Evolutionary conservation across 2,888 invertebrate genomes (phyloP), one percentile per base, ranked within the genome.

Genomic region (Gymnocheta viridis): DNA sequence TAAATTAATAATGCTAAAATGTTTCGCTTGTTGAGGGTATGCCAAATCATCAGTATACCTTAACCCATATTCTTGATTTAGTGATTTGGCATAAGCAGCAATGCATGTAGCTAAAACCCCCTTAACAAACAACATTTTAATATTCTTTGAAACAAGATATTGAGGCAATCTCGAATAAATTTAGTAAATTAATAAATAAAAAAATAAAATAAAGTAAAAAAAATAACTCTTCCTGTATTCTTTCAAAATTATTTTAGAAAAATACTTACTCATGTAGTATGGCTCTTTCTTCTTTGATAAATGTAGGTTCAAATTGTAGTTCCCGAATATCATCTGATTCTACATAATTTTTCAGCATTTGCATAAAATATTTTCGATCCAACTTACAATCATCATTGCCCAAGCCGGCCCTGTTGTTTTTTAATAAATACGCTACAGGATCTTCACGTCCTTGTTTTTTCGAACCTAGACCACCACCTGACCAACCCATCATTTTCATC

Each of bases 401-500:
- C 17, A 92, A 83, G 2, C 92, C 92, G 29, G 87, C 86, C 4
- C 92, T 90, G 80, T 90, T 91, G 66, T 87, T 89, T 82, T 92
- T 92, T 0, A 92, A 82, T 12, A 91, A 86, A 76, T 91, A 91
- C 89, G 90, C 89, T 0, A 94, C 91, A 0, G 96, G 96, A 85
- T 95, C 94, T 0, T 92, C 93, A 41, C 95, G 94, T 0, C 96
- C 96, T 60, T 93, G 93, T 0, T 93, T 94, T 1, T 93, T 91
- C 1, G 93, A 92, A 0, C 96, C 96, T 2, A 96, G 91, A 0
- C 95, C 95, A 5, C 95, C 95, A 2, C 96, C 96, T 4, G 92
- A 91, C 96, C 96, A 96, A 0, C 96, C 96, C 95, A 96, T 95
- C 76, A 93, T 91, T 44, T 93, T 92, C 93, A 96, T 93, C 91